These are phyloP conservation scores for Labrus mixtus DNA, from an alignment of 2,113 vertebrate genomes.

Conservation along the genomic window DNA sequence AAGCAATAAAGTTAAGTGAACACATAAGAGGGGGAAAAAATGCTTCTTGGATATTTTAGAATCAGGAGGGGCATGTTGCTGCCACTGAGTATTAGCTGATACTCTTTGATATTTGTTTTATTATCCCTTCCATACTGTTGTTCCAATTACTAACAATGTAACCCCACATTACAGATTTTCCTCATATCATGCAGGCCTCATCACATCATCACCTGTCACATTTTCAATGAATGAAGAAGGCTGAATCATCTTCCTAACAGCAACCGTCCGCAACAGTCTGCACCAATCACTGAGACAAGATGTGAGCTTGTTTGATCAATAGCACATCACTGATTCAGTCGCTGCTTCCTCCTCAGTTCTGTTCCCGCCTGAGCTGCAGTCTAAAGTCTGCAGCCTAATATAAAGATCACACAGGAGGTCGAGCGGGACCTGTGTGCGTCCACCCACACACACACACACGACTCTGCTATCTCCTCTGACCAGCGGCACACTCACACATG, in stretches of 20 bases:
- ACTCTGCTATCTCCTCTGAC: constrained; percentile 61
- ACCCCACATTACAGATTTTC: neutral
- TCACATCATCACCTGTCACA: neutral
- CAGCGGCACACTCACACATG: constrained; percentile 56
- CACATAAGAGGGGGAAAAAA: no score
- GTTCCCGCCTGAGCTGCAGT: constrained; percentile 13
- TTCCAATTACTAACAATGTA: neutral
- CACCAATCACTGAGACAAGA: constrained; percentile 6
- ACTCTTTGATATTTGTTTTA: neutral
- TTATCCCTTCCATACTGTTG: neutral
- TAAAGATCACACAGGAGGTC: constrained; percentile 44
- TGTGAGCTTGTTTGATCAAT: constrained; percentile 32
- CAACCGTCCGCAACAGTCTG: no score
- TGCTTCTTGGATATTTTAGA: no score
- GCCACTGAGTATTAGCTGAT: no score
- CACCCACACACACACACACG: constrained; percentile 35
- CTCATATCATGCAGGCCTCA: neutral
- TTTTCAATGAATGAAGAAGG: neutral
- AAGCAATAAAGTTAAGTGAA: no score
- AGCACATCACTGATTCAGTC: neutral
- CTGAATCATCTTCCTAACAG: neutral
- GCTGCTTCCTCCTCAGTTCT: neutral
- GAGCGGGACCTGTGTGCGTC: constrained; percentile 53
- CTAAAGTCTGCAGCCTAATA: constrained; percentile 26
- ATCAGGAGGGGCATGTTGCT: no score